Evolutionary conservation across 2,888 invertebrate species (phyloP), one percentile per base, ranked within the genome.

Genomic region (Phymatocera aterrima): DNA sequence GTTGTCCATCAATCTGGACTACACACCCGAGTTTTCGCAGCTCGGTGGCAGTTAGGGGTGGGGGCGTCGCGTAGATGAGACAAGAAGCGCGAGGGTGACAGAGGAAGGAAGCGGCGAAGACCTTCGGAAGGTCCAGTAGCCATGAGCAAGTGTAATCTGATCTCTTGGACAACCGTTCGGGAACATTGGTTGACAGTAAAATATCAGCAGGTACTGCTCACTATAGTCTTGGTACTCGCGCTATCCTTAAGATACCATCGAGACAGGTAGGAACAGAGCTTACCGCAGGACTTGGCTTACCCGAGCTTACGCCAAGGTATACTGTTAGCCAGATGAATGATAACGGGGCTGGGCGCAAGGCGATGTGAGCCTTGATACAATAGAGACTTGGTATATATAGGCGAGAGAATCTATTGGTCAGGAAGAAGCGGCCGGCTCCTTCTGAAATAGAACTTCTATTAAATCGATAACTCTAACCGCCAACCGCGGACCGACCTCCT

Each of bases 131-230:
- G 87, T 86, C 84, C 85, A 82, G 88, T 87, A 87, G 87, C 84
- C 83, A 84, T 83, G 83, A 85, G 85, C 85, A 80, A 80, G 81
- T 57, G 85, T 87, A 88, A 89, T 89, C 89, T 88, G 89, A 89
- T 89, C 85, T 83, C 82, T 37, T 80, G 86, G 86, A 87, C 88
- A 88, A 88, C 87, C 86, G 86, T 88, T 89, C 87, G 85, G 88
- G 87, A 89, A 88, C 89, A 88, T 88, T 80, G 88, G 86, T 87
- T 88, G 89, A 88, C 89, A 89, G 89, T 90, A 88, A 90, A 90
- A 89, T 90, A 89, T 90, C 89, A 89, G 88, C 85, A 40, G 85
- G 85, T 86, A 85, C 85, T 83, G 84, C 84, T 85, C 85, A 85
- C 84, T 83, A 81, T 82, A 82, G 54, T 60, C 75, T 54, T 3